Evolutionary conservation across 2,797 vertebrate species (phyloP).

Genomic region (Graptemys geographica): DNA sequence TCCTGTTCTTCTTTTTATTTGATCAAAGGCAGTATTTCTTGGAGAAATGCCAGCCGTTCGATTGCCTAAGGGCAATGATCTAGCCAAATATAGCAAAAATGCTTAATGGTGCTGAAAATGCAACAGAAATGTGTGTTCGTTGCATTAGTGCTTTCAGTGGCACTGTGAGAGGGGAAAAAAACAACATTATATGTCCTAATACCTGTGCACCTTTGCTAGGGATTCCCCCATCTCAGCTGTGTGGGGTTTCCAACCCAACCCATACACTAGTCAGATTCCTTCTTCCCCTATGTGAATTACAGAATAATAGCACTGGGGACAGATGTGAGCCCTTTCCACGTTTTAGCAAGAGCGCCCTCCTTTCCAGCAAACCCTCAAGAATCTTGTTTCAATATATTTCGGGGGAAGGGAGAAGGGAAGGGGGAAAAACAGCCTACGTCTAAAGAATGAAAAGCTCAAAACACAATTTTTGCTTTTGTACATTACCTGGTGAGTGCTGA

Average conservation of each 20-base stretch:
- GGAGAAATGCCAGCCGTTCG: fast-evolving
- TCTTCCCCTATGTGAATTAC: too few species aligned
- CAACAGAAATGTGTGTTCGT: fast-evolving
- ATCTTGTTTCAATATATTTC: background rate
- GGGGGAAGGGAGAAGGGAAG: background rate
- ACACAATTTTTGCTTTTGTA: background rate
- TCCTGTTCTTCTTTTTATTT: too few species aligned
- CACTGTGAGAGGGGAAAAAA: background rate
- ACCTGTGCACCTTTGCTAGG: fast-evolving
- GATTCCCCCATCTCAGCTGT: background rate
- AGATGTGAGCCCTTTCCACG: background rate
- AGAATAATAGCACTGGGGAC: fast-evolving
- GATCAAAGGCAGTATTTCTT: background rate
- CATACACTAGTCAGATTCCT: background rate
- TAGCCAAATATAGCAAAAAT: background rate
- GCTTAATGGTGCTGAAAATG: fast-evolving
- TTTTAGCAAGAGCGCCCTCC: background rate
- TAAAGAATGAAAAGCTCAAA: background rate
- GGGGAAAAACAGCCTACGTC: fast-evolving
- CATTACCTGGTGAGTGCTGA: constrained; percentile 75
- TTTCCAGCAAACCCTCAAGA: fast-evolving
- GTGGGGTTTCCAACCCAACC: fast-evolving
- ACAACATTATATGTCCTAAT: fast-evolving
- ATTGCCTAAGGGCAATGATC: background rate
- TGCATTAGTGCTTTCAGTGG: fast-evolving